Conservation (phyloP, 2,888 invertebrate species). For the Drosophila melanocephala region DNA sequence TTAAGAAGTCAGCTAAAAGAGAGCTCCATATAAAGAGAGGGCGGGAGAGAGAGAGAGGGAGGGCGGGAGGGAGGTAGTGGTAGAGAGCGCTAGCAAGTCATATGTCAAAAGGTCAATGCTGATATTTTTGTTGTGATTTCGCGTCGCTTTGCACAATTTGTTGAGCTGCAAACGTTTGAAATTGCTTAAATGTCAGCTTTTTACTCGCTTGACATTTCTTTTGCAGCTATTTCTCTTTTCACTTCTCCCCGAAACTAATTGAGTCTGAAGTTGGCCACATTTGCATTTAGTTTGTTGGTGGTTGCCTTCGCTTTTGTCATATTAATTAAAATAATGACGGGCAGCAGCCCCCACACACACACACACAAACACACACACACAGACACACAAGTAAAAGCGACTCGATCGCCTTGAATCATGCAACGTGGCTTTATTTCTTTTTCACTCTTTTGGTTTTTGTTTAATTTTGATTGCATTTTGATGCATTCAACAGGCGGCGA, state of each 20-base stretch:
- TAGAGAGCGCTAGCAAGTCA: conserved; percentile 45
- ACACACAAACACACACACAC: conserved; percentile 29
- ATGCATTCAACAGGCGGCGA: conserved; percentile 67
- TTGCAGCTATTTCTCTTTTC: conserved; percentile 1
- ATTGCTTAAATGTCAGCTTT: conserved; percentile 77
- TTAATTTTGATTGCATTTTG: conserved; percentile 83
- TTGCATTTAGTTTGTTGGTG: conserved; percentile 55
- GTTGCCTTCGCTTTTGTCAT: conserved; percentile 53
- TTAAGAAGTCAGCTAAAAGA: conserved; percentile 55
- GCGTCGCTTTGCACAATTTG: conserved; percentile 69
- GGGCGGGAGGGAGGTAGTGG: conserved; percentile 7
- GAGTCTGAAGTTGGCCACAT: conserved; percentile 60
- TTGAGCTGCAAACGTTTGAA: conserved; percentile 72
- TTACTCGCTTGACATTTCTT: conserved; percentile 52
- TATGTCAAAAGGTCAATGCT: conserved; percentile 80
- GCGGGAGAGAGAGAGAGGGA: conserved; percentile 1
- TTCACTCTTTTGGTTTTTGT: conserved; percentile 24
- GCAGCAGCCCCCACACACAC: conserved; percentile 29
- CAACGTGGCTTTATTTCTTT: conserved; percentile 23
- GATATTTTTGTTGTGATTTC: conserved; percentile 71
- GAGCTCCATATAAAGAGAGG: neutral
- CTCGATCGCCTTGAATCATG: conserved; percentile 58
- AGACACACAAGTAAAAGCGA: neutral
- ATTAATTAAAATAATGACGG: conserved; percentile 75
- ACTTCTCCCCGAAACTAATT: conserved; percentile 45